Evolutionary conservation across 2,113 vertebrate genomes (phyloP), one percentile per base, ranked within the genome.

Genomic region (Circaetus cinerascens): DNA sequence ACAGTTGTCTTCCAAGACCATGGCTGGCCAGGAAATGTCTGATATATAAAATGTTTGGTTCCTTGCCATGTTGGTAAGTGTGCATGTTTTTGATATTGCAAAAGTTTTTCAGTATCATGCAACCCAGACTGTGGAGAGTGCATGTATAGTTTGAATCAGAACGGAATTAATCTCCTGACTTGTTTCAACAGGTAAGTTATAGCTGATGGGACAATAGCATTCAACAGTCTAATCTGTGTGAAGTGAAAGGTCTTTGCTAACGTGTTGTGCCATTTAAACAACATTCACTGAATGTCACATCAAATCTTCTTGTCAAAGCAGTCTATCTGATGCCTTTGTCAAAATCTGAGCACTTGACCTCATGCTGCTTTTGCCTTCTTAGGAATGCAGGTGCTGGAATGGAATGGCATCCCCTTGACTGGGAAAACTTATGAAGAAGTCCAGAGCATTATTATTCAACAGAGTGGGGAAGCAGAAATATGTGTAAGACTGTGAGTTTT

Each of bases 301-400:
- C 15, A 83, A 74, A 69, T 45, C 40, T 43, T 57, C 63, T 74
- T 77, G 26, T 77, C 59, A 90, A 80, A 91, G 13, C 30, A 45
- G 21, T 40, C 36, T 36, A 19, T 41, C 5, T 88, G 53, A 75
- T 79, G 29, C 30, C 34, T 75, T 23, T 66, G 73, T 67, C 68
- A 72, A 66, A 78, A 38, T 50, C 29, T 72, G 63, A 48, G 17
- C 11, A 26, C 74, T 91, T 95, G 18, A 93, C 45, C 53, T 88
- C 64, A 46, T 93, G 48, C 29, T 90, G 36, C 51, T 88, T 97
- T 96, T 97, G 18, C 94, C 73, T 88, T 98, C 94, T 60, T 97
- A 99, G 99, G 99, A 97, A 99, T 99, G 99, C 99, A 99, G 97
- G 99, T 99, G 88, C 97, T 99, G 98, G 99, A 99, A 96, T 99